These are phyloP conservation scores for Motacilla tschutschensis DNA, from an alignment of 2,113 vertebrate genomes.

Conservation along the genomic window DNA sequence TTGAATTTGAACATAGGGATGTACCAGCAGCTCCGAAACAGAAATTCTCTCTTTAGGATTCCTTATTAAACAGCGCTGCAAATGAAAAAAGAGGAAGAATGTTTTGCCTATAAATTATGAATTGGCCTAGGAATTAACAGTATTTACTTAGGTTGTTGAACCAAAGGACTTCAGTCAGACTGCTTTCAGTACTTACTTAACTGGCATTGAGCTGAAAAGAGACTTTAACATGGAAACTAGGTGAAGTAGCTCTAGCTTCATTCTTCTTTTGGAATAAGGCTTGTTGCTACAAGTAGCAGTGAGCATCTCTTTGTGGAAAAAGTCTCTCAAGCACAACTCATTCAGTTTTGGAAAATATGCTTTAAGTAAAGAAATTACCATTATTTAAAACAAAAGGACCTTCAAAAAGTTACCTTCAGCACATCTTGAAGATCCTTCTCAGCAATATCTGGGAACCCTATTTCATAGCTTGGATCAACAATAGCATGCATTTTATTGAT, in stretches of 20 bases:
- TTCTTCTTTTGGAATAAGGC: not conserved
- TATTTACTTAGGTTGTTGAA: not conserved
- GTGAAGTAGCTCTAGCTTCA: not conserved
- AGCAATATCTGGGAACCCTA: conserved; percentile 87
- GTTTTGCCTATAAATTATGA: not conserved
- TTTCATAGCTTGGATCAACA: conserved; percentile 84
- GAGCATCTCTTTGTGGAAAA: not conserved
- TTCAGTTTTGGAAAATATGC: not conserved
- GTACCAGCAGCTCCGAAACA: conserved; percentile 84
- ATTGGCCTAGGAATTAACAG: not conserved
- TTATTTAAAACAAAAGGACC: not conserved
- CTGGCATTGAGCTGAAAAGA: not conserved
- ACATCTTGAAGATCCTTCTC: conserved; percentile 94
- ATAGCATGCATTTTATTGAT: conserved; percentile 93
- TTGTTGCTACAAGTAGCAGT: not conserved
- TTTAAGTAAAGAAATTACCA: not conserved
- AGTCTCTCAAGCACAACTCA: not conserved
- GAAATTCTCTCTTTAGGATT: conserved; percentile 91
- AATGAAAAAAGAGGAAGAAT: not conserved
- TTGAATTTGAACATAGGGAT: conserved; percentile 90
- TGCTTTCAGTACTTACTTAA: not conserved
- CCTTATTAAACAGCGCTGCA: conserved; percentile 86
- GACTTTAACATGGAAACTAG: not conserved
- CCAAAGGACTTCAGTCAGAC: not conserved
- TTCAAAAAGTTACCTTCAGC: conserved; percentile 79